Base-by-base conservation (phyloP, 1,140 invertebrate genomes). In the Drosophila repletoides region DNA sequence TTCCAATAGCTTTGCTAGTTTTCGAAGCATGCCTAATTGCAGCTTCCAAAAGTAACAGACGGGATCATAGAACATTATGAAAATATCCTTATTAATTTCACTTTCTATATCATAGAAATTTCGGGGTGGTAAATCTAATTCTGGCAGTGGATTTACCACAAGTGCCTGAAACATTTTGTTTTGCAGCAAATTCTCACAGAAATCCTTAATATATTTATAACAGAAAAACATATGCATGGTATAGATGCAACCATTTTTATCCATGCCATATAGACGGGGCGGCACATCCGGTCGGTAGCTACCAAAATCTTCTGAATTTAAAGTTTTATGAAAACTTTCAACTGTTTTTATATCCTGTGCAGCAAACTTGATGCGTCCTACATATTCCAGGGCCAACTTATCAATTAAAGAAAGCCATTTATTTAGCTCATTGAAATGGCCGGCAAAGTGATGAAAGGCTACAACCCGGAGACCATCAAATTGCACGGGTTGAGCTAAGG, bases 51-150 rank as follows among this genome's bases (percentile, higher is more conserved):
- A 45, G 21, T 69, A 69, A 22, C 64, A 51, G 19, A 38, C 45
- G 1, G 75, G 75, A 15, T 79, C 52, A n/a, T 74, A 77, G 1
- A 79, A 38, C 43, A 77, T 49, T 9, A 70, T 24, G 10, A 79
- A 33, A 4, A 43, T 36, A 14, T 79, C 75, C 1, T 33, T 45
- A 6, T 24, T 34, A 10, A 2, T 22, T 24, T 65, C 15, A 6
- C 46, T 31, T 4, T 22, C 12, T 3, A 79, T 5, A 1, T 63
- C 10, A 36, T 48, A 75, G 19, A 21, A 74, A 21, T 80, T 80
- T 17, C 3, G 46, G 0, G 76, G 28, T 2, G 9, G 6, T 1
- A 34, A 33, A 21, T 79, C 56, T n/a, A 36, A 7, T 3, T 55
- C 26, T 2, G 28, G 1, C 1, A 17, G 21, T 5, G 38, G 17